Percentiles rank a stretch among this genome's conserved stretches.
Evolutionary conservation across 64 coral and sea anemone species (phyloP).

Genomic region (Pachyseris speciosa): DNA sequence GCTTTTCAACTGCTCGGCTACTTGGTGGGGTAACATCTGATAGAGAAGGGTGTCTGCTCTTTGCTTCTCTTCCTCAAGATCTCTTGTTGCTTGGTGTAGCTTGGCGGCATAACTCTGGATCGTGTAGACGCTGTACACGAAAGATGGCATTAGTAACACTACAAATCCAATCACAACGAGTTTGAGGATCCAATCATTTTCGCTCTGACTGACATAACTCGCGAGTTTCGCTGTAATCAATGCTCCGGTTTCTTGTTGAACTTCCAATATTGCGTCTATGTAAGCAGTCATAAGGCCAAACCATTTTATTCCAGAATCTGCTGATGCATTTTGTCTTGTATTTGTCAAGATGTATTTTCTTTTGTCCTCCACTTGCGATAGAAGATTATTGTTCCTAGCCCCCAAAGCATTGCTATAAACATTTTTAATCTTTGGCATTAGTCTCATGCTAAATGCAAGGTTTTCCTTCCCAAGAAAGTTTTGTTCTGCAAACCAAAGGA

Average conservation of each 20-base stretch:
- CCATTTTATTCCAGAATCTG: conserved; percentile 4
- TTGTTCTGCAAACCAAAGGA: conserved; percentile 62
- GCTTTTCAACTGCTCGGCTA: conserved; percentile 71
- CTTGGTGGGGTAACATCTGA: conserved; percentile 69
- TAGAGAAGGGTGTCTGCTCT: conserved; percentile 55
- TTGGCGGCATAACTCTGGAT: conserved; percentile 66
- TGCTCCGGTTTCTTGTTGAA: conserved; percentile 53
- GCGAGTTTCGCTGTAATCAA: neutral
- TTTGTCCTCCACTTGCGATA: neutral
- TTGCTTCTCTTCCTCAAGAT: conserved; percentile 62
- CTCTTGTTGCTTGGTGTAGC: conserved; percentile 41
- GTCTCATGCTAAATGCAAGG: conserved; percentile 5
- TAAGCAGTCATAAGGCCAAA: conserved; percentile 65
- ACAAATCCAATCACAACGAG: conserved; percentile 14
- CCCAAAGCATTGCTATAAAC: neutral
- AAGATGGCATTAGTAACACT: conserved; percentile 13
- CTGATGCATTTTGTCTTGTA: neutral
- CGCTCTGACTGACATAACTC: neutral
- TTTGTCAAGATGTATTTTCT: conserved; percentile 53
- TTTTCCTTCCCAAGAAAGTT: conserved; percentile 42
- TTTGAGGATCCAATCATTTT: neutral
- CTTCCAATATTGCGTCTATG: conserved; percentile 24
- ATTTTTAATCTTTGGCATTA: conserved; percentile 62
- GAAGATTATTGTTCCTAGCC: neutral
- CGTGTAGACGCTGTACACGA: conserved; percentile 36